Conservation (phyloP, 2,797 vertebrate species). For the Myiotriccus ornatus region DNA sequence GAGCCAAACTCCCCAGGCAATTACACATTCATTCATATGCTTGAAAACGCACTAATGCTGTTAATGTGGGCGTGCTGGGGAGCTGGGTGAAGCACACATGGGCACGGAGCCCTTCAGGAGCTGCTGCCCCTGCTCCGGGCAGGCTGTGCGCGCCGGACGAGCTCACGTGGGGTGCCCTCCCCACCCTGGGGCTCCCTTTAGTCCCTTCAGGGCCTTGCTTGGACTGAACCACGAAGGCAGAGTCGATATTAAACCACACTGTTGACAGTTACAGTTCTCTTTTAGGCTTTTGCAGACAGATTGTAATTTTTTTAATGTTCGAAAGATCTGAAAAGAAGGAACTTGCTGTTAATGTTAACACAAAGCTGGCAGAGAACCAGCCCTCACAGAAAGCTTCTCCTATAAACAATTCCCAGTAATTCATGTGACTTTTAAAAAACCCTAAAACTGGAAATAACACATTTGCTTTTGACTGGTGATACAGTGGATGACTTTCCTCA, state of each 20-base stretch:
- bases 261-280: constrained; percentile 55
- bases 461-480: constrained; percentile 33
- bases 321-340: constrained; percentile 61
- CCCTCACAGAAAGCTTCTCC: constrained; percentile 46
- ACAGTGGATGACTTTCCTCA: constrained; percentile 25
- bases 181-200: background rate
- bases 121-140: background rate
- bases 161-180: background rate
- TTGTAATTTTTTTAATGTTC: constrained; percentile 63
- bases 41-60: background rate
- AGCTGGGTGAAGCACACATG: background rate
- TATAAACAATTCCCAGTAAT: constrained; percentile 58
- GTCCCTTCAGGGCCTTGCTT: background rate
- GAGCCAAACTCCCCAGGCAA: background rate
- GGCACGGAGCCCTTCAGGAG: background rate
- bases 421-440: constrained; percentile 36
- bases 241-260: constrained; percentile 13
- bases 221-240: background rate
- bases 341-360: constrained; percentile 64
- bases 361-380: constrained; percentile 63
- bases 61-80: background rate
- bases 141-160: background rate
- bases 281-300: constrained; percentile 58
- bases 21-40: constrained; percentile 17
- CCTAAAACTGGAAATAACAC: constrained; percentile 48